phyloP scores from a whole-genome alignment of 2,113 vertebrate species.

The Dolichallabes microphthalmus region DNA sequence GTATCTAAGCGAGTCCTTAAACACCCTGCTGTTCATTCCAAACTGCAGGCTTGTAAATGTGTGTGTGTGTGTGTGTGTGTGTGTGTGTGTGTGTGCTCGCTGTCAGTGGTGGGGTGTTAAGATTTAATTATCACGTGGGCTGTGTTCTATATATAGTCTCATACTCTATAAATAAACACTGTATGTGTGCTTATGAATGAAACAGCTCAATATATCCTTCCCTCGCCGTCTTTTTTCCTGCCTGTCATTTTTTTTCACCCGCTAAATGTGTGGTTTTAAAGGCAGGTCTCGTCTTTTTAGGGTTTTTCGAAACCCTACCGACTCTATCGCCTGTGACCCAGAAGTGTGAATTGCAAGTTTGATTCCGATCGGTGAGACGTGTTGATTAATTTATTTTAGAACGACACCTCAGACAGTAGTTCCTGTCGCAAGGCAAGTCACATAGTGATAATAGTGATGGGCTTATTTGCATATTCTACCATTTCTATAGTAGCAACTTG shows the following conservation, averaged over 20 bases:
- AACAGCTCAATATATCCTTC: neutral
- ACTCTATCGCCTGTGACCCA: neutral
- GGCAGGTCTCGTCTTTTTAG: neutral
- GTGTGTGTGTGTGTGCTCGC: constrained; percentile 6
- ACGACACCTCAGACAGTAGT: too few species aligned
- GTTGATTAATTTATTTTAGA: too few species aligned
- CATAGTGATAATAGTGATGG: too few species aligned
- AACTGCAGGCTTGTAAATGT: neutral
- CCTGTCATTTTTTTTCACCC: neutral
- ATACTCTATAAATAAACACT: neutral
- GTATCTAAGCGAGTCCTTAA: constrained; percentile 8
- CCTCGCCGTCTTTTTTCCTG: neutral
- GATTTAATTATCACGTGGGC: neutral
- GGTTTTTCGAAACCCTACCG: neutral
- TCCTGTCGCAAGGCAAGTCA: too few species aligned
- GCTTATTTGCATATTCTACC: too few species aligned
- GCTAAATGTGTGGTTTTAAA: neutral
- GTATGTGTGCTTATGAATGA: constrained; percentile 1
- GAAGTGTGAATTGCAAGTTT: too few species aligned
- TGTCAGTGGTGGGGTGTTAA: neutral
- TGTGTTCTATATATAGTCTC: neutral
- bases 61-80: neutral
- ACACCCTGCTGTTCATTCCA: neutral
- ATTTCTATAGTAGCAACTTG: too few species aligned
- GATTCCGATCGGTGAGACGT: neutral